phyloP scores from a whole-genome alignment of 2,113 vertebrate genomes.

The Tautogolabrus adspersus region DNA sequence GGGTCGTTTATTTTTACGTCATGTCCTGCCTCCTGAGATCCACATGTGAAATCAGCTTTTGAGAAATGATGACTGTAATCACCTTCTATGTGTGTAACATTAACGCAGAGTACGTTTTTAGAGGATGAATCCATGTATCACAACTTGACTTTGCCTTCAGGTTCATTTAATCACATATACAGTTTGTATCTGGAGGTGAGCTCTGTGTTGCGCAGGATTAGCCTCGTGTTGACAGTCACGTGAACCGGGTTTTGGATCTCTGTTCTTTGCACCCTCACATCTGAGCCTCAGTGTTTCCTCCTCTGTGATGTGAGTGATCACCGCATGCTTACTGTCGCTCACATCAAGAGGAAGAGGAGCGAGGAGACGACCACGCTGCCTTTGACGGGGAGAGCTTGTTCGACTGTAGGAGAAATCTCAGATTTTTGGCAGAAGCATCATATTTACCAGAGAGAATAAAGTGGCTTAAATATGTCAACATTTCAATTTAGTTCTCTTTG shows the following conservation, averaged over 20 bases:
- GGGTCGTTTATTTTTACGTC: too few relatives aligned
- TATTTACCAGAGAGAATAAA: not conserved
- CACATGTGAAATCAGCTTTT: too few relatives aligned
- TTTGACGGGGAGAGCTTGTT: constrained; percentile 49
- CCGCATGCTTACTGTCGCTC: constrained; percentile 8
- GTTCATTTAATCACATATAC: not conserved
- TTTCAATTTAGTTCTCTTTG: not conserved
- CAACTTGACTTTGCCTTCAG: not conserved
- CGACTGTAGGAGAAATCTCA: constrained; percentile 26
- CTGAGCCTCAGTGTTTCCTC: constrained; percentile 10
- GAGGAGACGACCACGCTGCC: constrained; percentile 19
- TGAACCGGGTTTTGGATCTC: constrained; percentile 31
- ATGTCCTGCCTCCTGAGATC: too few relatives aligned
- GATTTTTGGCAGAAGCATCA: not conserved
- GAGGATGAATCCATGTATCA: not conserved
- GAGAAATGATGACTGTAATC: too few relatives aligned
- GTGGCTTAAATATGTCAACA: not conserved
- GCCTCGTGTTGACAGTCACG: constrained; percentile 8
- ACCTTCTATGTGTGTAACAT: too few relatives aligned
- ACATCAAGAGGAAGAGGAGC: constrained; percentile 13
- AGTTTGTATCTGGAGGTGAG: not conserved
- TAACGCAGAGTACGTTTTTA: too few relatives aligned
- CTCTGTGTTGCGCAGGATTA: not conserved
- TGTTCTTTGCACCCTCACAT: constrained; percentile 6
- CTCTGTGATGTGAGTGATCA: constrained; percentile 57